phyloP scores from a whole-genome alignment of 2,113 vertebrate genomes.

The Oceanodroma tethys region DNA sequence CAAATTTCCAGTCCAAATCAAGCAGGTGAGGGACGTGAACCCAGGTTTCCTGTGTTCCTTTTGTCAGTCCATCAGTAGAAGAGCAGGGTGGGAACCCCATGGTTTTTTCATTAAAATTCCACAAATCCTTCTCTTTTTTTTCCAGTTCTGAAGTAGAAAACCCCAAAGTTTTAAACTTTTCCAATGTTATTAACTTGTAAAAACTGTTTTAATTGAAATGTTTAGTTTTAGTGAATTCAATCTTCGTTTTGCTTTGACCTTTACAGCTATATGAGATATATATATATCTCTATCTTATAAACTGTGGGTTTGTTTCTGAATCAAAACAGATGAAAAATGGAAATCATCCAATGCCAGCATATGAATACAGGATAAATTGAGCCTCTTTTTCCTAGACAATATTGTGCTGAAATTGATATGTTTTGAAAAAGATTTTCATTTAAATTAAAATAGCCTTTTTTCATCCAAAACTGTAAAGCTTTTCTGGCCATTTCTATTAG shows the following conservation, averaged over 20 bases:
- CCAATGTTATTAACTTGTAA: not conserved
- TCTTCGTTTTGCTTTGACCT: not conserved
- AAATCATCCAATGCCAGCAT: not conserved
- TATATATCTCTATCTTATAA: not conserved
- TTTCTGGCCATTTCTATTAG: not conserved
- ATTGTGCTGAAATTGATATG: not conserved
- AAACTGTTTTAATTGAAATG: not conserved
- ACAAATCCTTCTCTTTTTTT: not conserved
- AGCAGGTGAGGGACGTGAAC: not conserved
- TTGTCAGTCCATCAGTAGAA: not conserved
- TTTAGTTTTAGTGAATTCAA: not conserved
- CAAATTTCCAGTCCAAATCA: not conserved
- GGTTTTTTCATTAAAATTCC: not conserved
- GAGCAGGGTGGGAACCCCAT: fast-evolving
- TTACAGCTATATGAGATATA: not conserved
- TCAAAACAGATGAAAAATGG: constrained; percentile 7
- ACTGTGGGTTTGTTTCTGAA: not conserved
- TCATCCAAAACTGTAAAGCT: not conserved
- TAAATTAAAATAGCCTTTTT: constrained; percentile 22
- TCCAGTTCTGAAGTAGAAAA: not conserved
- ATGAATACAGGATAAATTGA: constrained; percentile 28
- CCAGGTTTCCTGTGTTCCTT: not conserved
- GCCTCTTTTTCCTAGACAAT: not conserved
- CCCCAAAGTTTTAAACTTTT: not conserved
- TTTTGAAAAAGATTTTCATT: constrained; percentile 6